These are phyloP conservation scores for Apteryx owenii DNA, from an alignment of 2,113 vertebrate species.

Conservation along the genomic window DNA sequence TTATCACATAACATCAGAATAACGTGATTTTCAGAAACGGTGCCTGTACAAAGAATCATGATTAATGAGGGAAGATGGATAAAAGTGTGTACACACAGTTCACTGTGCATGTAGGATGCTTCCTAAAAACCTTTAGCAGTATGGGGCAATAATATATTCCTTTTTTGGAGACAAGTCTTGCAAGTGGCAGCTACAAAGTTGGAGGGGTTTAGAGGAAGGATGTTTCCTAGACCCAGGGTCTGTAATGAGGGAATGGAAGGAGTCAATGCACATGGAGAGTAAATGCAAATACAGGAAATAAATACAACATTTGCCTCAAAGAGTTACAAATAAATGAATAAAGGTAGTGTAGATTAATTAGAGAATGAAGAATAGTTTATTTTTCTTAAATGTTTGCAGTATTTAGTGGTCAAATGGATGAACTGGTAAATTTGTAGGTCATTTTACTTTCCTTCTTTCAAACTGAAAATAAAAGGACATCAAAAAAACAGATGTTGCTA, in stretches of 20 bases:
- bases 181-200: background rate
- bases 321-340: background rate
- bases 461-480: background rate
- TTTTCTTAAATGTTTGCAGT: background rate
- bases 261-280: background rate
- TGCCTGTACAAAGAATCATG: background rate
- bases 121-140: background rate
- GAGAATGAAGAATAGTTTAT: background rate
- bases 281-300: background rate
- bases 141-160: background rate
- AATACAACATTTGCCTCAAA: background rate
- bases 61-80: slow-evolving; percentile 11
- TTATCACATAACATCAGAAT: background rate
- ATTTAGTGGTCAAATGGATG: background rate
- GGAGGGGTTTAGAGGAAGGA: background rate
- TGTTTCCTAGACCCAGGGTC: background rate
- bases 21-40: background rate
- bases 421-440: background rate
- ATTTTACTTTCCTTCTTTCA: background rate
- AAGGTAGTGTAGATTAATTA: background rate
- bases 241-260: background rate
- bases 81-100: background rate
- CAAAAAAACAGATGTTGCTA: background rate
- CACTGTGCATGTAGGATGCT: background rate
- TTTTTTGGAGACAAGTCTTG: background rate